Evolutionary conservation across 2,113 vertebrate genomes (phyloP), one percentile per base, ranked within the genome.

Genomic region (Oreochromis spilurus): DNA sequence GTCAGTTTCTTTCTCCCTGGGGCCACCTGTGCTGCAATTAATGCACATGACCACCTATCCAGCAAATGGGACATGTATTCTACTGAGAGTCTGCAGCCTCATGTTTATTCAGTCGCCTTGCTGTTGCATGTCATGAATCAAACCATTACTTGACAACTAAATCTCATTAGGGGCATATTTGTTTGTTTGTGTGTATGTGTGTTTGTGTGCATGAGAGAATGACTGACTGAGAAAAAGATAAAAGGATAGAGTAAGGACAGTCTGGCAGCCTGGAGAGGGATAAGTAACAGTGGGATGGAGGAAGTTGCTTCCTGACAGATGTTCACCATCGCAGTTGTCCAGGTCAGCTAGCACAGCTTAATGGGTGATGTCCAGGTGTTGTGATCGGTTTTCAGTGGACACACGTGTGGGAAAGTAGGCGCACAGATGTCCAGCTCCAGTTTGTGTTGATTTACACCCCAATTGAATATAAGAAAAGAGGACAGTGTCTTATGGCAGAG

Each of bases 41-140:
- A 90, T 81, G 83, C 53, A 88, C 55, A 83, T 83, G 84, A 82
- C 89, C 82, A 83, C 79, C 50, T 26, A 62, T 75, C 60, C 75
- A 67, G 86, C 72, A 85, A 86, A 85, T 87, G 84, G 81, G 36
- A 4, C 54, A 45, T 70, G 82, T 72, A 80, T 83, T 77, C 84
- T 52, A 36, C 85, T 38, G 85, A 58, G 84, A 89, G 40, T 78
- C 52, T 79, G 80, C 81, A 48, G 85, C 85, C 89, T 93, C 87
- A 85, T 93, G 86, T 92, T 91, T 90, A 91, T 88, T 90, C 85
- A 67, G 45, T 84, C 1, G 3, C 5, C 34, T 31, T 65, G 48
- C 72, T 55, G 13, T 80, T 65, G 80, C 81, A 88, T 79, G 82
- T 87, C 90, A 88, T 87, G 90, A 93, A 92, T 93, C 90, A 90